These are phyloP conservation scores for Parnassius smintheus DNA, from an alignment of 2,888 invertebrate species.

Conservation along the genomic window DNA sequence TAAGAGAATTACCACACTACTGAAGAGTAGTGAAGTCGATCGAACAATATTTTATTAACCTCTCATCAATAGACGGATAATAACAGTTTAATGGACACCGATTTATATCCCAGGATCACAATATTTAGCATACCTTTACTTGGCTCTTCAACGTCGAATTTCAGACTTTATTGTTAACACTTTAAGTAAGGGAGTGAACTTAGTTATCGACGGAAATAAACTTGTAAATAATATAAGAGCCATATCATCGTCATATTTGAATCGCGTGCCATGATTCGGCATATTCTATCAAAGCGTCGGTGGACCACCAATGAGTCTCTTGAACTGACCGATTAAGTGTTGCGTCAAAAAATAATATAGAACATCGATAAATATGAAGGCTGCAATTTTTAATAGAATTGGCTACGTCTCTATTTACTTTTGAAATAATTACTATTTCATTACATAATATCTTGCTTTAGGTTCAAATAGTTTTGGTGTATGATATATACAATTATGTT, in stretches of 20 bases:
- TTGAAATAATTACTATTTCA: no score
- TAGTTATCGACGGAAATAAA: conserved; percentile 30
- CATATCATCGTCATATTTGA: conserved; percentile 76
- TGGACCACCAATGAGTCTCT: conserved; percentile 75
- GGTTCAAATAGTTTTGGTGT: no score
- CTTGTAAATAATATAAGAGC: conserved; percentile 55
- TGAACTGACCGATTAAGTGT: conserved; percentile 43
- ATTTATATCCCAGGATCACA: conserved; percentile 55
- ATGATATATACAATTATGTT: no score
- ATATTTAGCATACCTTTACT: not conserved
- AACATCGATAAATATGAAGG: not conserved
- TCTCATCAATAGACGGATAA: conserved; percentile 67
- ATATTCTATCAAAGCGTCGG: conserved; percentile 69
- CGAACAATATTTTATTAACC: conserved; percentile 76
- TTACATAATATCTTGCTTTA: no score
- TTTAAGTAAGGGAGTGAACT: conserved; percentile 26
- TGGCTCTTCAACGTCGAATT: conserved; percentile 17
- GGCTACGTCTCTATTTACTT: no score
- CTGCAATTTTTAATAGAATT: no score
- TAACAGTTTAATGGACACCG: conserved; percentile 76
- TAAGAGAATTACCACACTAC: conserved; percentile 52
- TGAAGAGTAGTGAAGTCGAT: conserved; percentile 39
- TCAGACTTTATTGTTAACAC: conserved; percentile 2
- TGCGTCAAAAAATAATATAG: conserved; percentile 25
- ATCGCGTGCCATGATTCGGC: conserved; percentile 79